Evolutionary conservation across 2,797 vertebrate genomes (phyloP).

Genomic region (Hirundo rustica): DNA sequence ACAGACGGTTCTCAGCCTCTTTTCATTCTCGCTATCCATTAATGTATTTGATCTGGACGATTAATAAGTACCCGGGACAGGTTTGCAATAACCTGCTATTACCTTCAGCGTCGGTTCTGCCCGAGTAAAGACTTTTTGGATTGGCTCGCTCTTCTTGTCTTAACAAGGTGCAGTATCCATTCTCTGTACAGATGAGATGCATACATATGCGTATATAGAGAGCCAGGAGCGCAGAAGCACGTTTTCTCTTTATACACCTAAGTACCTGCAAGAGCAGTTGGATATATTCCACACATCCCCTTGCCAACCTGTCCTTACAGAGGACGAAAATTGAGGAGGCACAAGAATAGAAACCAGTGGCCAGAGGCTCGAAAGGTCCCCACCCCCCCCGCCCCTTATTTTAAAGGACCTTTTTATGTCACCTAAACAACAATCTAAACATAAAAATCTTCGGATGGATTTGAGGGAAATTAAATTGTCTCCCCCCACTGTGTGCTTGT

Average conservation of each 20-base stretch:
- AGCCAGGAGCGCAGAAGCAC: neutral
- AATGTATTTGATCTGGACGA: slow-evolving; percentile 1
- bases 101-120: neutral
- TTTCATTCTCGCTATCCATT: slow-evolving; percentile 17
- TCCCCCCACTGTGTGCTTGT: slow-evolving; percentile 44
- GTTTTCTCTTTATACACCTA: neutral
- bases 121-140: neutral
- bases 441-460: slow-evolving; percentile 24
- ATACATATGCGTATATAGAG: accelerated
- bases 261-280: neutral
- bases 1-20: neutral
- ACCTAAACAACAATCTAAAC: neutral
- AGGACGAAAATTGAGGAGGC: neutral
- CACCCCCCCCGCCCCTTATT: neutral
- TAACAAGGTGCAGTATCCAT: neutral
- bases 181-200: neutral
- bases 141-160: neutral
- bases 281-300: neutral
- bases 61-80: neutral
- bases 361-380: neutral
- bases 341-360: neutral
- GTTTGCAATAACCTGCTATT: slow-evolving; percentile 37
- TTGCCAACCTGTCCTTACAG: neutral
- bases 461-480: slow-evolving; percentile 53
- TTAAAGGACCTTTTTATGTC: neutral